Evolutionary conservation across 2,888 invertebrate species (phyloP).

Genomic region (Leptarthrus brevirostris): DNA sequence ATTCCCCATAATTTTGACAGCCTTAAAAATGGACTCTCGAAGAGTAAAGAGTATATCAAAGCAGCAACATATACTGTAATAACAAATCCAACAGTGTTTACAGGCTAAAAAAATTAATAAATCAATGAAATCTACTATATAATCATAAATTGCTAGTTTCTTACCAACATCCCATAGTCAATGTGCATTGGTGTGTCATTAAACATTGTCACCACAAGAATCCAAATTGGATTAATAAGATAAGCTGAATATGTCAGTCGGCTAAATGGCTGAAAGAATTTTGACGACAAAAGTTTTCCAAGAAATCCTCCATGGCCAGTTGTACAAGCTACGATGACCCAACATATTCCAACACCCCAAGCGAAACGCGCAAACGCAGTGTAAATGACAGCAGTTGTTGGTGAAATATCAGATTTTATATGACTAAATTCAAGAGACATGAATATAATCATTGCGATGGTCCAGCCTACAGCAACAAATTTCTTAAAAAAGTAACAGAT

Average conservation of each 20-base stretch:
- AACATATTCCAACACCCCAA: slow-evolving; percentile 77
- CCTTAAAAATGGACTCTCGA: slow-evolving; percentile 54
- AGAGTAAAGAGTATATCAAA: slow-evolving; percentile 53
- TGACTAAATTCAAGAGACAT: slow-evolving; percentile 74
- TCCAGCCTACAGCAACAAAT: slow-evolving; percentile 61
- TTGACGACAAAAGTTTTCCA: slow-evolving; percentile 57
- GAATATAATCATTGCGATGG: slow-evolving; percentile 68
- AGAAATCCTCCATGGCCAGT: slow-evolving; percentile 74
- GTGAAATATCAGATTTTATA: slow-evolving; percentile 72
- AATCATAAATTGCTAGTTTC: no score
- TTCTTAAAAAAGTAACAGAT: neutral
- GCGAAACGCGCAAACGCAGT: slow-evolving; percentile 74
- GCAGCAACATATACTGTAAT: slow-evolving; percentile 46
- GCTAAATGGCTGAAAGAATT: slow-evolving; percentile 73
- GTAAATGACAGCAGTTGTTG: slow-evolving; percentile 72
- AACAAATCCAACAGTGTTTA: slow-evolving; percentile 48
- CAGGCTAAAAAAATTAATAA: slow-evolving; percentile 32
- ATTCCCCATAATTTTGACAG: slow-evolving; percentile 50
- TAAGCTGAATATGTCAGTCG: slow-evolving; percentile 80
- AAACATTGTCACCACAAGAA: slow-evolving; percentile 62
- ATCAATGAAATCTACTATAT: neutral
- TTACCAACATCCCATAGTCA: slow-evolving; percentile 50
- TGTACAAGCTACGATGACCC: slow-evolving; percentile 75
- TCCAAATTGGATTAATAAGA: slow-evolving; percentile 72
- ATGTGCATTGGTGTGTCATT: slow-evolving; percentile 54